phyloP scores from a whole-genome alignment of 2,797 vertebrate genomes.

The Enteromius viviparus region DNA sequence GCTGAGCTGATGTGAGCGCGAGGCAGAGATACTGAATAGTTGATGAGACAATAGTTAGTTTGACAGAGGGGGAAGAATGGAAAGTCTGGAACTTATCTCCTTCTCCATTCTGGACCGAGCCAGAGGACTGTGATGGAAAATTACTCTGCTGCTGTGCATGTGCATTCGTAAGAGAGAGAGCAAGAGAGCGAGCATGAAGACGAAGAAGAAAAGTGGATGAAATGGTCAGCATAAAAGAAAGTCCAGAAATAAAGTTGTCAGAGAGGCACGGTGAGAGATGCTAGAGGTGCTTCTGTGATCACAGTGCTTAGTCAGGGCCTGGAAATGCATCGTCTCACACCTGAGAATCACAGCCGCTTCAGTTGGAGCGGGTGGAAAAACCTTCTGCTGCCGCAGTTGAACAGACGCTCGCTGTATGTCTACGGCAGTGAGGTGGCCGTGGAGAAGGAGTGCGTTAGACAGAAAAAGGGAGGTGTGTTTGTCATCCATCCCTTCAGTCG shows the following conservation, averaged over 20 bases:
- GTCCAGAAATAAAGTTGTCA: constrained; percentile 62
- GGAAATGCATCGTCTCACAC: constrained; percentile 73
- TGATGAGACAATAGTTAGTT: constrained; percentile 78
- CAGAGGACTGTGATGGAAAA: constrained; percentile 57
- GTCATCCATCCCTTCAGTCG: constrained; percentile 83
- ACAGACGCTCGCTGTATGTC: constrained; percentile 79
- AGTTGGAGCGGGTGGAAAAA: constrained; percentile 75
- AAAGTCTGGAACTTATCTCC: constrained; percentile 50
- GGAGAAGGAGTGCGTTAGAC: constrained; percentile 76
- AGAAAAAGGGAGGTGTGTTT: constrained; percentile 75
- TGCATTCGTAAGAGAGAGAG: constrained; percentile 60
- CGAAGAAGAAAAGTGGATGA: constrained; percentile 54
- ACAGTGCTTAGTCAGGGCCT: constrained; percentile 55
- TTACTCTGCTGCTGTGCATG: constrained; percentile 39
- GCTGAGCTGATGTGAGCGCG: constrained; percentile 75
- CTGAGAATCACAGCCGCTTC: constrained; percentile 65
- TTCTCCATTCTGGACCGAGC: constrained; percentile 51
- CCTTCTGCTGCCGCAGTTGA: constrained; percentile 78
- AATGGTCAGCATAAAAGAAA: constrained; percentile 59
- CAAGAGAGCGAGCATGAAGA: constrained; percentile 48
- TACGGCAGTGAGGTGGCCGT: constrained; percentile 82
- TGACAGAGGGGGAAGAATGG: constrained; percentile 65
- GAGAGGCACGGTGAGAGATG: constrained; percentile 50
- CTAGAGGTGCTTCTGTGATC: constrained; percentile 54
- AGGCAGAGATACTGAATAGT: constrained; percentile 81